Conservation (phyloP, 2,888 invertebrate genomes). For the Agriopis leucophaearia region DNA sequence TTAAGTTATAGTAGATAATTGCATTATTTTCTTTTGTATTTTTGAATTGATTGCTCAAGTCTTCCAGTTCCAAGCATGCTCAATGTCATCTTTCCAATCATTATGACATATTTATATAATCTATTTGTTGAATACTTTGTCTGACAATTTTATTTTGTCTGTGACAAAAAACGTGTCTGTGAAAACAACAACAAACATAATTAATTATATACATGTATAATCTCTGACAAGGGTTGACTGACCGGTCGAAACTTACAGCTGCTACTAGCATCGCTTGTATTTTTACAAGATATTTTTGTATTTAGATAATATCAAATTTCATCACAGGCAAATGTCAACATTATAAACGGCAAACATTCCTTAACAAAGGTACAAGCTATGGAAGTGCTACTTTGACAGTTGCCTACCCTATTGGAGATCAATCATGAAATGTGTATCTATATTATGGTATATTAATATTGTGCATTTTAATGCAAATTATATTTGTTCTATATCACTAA, state of each 20-base stretch:
- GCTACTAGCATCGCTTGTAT: too few species aligned
- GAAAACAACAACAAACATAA: background rate
- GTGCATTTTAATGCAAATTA: background rate
- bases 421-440: too few species aligned
- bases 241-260: too few species aligned
- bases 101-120: slow-evolving; percentile 20
- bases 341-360: too few species aligned
- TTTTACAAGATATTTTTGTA: too few species aligned
- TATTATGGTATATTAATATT: background rate
- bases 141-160: slow-evolving; percentile 17
- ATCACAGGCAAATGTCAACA: too few species aligned
- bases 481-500: background rate
- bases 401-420: too few species aligned
- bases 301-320: too few species aligned
- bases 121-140: background rate
- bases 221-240: too few species aligned
- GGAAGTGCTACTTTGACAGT: too few species aligned
- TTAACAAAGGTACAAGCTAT: too few species aligned
- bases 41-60: slow-evolving; percentile 66
- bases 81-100: slow-evolving; percentile 49
- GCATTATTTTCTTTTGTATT: background rate
- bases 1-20: background rate
- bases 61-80: slow-evolving; percentile 73
- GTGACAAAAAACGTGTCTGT: background rate
- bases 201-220: too few species aligned